Evolutionary conservation across 1,140 invertebrate genomes (phyloP), one percentile per base, ranked within the genome.

Genomic region (Meloidogyne exigua): DNA sequence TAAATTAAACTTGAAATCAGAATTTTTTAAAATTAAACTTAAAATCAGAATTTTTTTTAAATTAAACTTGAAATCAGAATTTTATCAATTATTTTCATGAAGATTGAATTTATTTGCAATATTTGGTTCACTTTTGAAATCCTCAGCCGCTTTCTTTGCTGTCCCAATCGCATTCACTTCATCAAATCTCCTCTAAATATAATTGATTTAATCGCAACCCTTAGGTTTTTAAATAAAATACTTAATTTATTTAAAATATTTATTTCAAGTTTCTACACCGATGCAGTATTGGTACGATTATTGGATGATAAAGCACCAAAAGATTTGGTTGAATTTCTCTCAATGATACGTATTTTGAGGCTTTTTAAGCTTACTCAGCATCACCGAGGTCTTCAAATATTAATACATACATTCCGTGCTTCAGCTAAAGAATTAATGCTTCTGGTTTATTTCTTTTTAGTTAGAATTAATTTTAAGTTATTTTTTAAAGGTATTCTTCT

Each of bases 261-360:
- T 25, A 11, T n/a, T 18, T 57, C 9, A 62, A 84, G 68, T 64
- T 84, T 76, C 70, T 81, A 83, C 64, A 72, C 75, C 2, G 81
- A 82, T 68, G 67, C 71, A 25, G 57, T 83, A 9, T 39, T 82
- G 13, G 75, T 79, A 13, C 64, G 76, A 13, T 28, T 81, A 72
- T 73, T 76, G 72, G n/a, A 76, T 42, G 80, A 81, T 57, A 78
- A 83, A 28, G 73, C 80, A 5, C 80, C 80, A 2, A 81, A 81
- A 72, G 86, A 88, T 63, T 78, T 86, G 3, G 77, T 87, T 39
- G 85, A 99, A 87, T 97, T 99, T 81, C 91, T 99, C 83, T 96
- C 99, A 89, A 99, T 99, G 90, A 96, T 99, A 92, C 93, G 92
- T 81, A 99, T 99, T 82, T 97, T 99, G 83, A 92, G 96, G 76